Conservation (phyloP, 2,113 vertebrate species). For the Sclerurus mexicanus region DNA sequence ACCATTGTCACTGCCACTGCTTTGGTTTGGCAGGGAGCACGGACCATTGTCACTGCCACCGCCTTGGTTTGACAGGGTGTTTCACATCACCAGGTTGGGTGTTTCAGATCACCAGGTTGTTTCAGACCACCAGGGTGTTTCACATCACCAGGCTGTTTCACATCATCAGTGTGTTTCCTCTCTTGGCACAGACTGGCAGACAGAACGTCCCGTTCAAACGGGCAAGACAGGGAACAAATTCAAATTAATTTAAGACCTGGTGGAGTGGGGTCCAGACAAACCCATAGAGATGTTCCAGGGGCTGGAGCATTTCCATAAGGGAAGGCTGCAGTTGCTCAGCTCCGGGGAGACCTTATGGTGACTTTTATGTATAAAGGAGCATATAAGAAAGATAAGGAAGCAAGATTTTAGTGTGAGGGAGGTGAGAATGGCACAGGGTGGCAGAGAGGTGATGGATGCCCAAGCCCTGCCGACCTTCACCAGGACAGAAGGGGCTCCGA, state of each 20-base stretch:
- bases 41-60: too few relatives aligned
- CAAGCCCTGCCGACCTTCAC: not conserved
- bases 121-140: too few relatives aligned
- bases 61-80: too few relatives aligned
- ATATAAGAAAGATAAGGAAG: not conserved
- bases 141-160: too few relatives aligned
- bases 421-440: not conserved
- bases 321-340: not conserved
- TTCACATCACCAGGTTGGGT: too few relatives aligned
- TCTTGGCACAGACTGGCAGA: not conserved
- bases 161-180: not conserved
- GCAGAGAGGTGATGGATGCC: not conserved
- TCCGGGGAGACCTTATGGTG: accelerated
- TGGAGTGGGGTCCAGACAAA: accelerated
- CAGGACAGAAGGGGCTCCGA: accelerated
- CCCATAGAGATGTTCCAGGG: accelerated
- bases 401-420: not conserved
- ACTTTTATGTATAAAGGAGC: not conserved
- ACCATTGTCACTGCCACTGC: not conserved
- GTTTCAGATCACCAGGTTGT: not conserved
- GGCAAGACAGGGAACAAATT: accelerated
- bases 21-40: too few relatives aligned
- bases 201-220: not conserved
- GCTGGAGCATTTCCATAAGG: accelerated
- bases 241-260: not conserved